phyloP scores from a whole-genome alignment of 2,888 invertebrate genomes.

The Tachina lurida region DNA sequence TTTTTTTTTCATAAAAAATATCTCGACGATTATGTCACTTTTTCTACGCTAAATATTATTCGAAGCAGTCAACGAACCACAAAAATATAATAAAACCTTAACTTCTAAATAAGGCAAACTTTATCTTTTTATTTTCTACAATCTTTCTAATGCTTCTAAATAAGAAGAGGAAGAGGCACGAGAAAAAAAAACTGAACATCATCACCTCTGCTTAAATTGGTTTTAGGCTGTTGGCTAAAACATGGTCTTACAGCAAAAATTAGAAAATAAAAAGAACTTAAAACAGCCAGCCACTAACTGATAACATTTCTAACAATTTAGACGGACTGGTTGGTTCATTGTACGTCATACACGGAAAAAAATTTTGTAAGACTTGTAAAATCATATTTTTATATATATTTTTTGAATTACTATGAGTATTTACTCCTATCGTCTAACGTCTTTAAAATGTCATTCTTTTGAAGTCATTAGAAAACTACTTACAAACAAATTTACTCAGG shows the following conservation, averaged over 20 bases:
- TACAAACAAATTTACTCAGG: too few relatives aligned
- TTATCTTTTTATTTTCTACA: conserved; percentile 43
- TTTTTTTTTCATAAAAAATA: conserved; percentile 10
- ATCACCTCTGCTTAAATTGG: conserved; percentile 37
- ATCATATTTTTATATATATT: too few relatives aligned
- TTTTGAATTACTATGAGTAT: too few relatives aligned
- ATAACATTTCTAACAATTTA: conserved; percentile 33
- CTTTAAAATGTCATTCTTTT: too few relatives aligned
- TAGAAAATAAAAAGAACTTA: not conserved
- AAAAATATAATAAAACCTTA: conserved; percentile 9
- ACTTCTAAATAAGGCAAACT: conserved; percentile 33
- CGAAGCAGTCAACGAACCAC: conserved; percentile 16
- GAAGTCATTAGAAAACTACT: too few relatives aligned
- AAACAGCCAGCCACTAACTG: conserved; percentile 4
- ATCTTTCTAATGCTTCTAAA: conserved; percentile 49
- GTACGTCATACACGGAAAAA: conserved; percentile 15
- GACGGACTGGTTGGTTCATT: conserved; percentile 38
- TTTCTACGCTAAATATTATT: conserved; percentile 38
- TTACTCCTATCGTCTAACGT: too few relatives aligned
- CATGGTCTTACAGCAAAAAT: not conserved
- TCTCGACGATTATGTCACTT: conserved; percentile 66
- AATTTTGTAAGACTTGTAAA: not conserved
- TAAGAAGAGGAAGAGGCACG: not conserved
- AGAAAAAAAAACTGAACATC: conserved; percentile 25
- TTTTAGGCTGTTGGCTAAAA: conserved; percentile 8